Evolutionary conservation across 37 sponge, comb jelly and placozoan genomes (phyloP).

Genomic region (Aphrocallistes beatrix): DNA sequence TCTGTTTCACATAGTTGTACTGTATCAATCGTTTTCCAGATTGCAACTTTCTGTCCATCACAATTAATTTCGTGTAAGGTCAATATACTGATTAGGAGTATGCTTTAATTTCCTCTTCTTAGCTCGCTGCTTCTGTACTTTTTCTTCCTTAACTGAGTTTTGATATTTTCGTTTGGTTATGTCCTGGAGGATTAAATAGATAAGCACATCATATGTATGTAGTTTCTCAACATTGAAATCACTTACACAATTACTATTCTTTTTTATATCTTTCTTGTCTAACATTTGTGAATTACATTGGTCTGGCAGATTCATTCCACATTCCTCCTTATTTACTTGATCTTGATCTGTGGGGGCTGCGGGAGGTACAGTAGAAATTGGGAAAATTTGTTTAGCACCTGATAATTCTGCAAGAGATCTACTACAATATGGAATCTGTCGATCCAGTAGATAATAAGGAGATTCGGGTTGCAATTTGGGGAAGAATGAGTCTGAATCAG

Average conservation of each 20-base stretch:
- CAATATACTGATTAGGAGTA: background rate
- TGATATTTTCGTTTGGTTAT: background rate
- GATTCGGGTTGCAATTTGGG: too few species aligned
- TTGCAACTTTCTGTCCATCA: background rate
- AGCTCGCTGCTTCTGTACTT: background rate
- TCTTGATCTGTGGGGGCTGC: too few species aligned
- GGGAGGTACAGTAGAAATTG: too few species aligned
- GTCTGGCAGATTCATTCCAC: background rate
- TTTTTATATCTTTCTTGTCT: background rate
- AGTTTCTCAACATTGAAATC: background rate
- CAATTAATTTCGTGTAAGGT: background rate
- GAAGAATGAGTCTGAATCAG: too few species aligned
- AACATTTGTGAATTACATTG: background rate
- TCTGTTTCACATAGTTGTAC: background rate
- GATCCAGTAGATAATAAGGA: too few species aligned
- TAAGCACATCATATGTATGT: background rate
- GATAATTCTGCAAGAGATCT: too few species aligned
- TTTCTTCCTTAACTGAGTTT: background rate
- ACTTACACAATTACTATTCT: background rate
- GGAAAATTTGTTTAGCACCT: too few species aligned
- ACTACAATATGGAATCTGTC: too few species aligned
- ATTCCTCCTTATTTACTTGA: too few species aligned
- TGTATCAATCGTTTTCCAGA: background rate
- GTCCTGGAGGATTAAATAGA: background rate
- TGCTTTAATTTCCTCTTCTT: background rate